Evolutionary conservation across 2,888 invertebrate species (phyloP).

Genomic region (Trachelus troglodyta): DNA sequence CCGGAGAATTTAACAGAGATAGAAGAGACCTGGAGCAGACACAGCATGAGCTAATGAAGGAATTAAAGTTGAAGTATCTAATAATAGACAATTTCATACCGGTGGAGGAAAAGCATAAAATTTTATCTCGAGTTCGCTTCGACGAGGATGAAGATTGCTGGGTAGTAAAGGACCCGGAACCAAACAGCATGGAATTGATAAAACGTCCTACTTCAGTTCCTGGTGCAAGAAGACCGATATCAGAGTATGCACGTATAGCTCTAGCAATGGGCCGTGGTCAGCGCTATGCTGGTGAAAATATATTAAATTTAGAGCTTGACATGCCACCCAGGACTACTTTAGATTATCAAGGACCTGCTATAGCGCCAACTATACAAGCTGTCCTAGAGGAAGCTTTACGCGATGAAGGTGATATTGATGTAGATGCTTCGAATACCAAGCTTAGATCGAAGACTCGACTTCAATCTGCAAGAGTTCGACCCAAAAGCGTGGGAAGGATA

Average conservation of each 20-base stretch:
- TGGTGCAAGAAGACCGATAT: conserved; percentile 74
- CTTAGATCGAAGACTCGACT: conserved; percentile 51
- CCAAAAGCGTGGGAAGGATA: conserved; percentile 59
- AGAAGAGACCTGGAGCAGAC: conserved; percentile 91
- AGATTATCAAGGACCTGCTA: conserved; percentile 77
- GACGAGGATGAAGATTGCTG: conserved; percentile 88
- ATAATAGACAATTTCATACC: conserved; percentile 93
- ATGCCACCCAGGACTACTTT: conserved; percentile 82
- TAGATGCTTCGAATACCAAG: conserved; percentile 59
- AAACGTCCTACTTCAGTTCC: conserved; percentile 75
- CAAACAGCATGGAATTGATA: conserved; percentile 62
- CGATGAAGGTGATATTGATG: conserved; percentile 63
- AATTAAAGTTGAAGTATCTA: conserved; percentile 88
- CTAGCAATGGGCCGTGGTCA: conserved; percentile 67
- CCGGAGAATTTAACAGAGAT: conserved; percentile 91
- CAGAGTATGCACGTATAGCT: conserved; percentile 71
- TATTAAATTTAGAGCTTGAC: conserved; percentile 79
- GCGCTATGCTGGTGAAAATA: conserved; percentile 74
- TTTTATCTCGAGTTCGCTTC: conserved; percentile 79
- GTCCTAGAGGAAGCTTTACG: conserved; percentile 62
- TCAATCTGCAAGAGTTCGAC: conserved; percentile 54
- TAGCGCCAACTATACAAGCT: conserved; percentile 79
- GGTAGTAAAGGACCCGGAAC: conserved; percentile 68
- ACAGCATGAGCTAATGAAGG: conserved; percentile 90
- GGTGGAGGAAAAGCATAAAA: conserved; percentile 80